Conservation (phyloP, 2,113 vertebrate species). For the Lanius collurio region DNA sequence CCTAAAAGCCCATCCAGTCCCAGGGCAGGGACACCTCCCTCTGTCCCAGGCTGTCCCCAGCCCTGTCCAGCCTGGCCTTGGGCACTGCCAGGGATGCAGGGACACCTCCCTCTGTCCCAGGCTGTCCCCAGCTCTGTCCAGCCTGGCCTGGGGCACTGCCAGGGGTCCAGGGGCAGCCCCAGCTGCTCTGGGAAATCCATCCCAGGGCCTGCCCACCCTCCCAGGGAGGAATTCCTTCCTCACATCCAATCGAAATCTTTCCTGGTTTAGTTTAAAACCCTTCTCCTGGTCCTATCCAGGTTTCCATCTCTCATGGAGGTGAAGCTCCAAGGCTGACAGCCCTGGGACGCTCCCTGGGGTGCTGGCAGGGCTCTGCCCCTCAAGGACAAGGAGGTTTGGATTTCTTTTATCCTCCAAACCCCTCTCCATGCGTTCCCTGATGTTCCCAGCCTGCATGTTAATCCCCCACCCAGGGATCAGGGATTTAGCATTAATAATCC, state of each 20-base stretch:
- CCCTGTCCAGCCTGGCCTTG: rapidly evolving
- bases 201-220: neutral
- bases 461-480: neutral
- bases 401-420: neutral
- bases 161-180: neutral
- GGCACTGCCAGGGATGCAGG: neutral
- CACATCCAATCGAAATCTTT: neutral
- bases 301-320: neutral
- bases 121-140: neutral
- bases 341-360: neutral
- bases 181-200: neutral
- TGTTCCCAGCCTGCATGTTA: neutral
- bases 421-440: rapidly evolving
- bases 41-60: neutral
- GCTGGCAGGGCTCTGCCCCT: neutral
- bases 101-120: neutral
- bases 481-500: neutral
- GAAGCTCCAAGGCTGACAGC: neutral
- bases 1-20: neutral
- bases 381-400: rapidly evolving
- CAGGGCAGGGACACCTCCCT: neutral
- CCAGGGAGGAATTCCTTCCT: neutral
- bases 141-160: rapidly evolving
- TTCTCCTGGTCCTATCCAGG: neutral
- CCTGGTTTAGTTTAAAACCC: neutral